Conservation (phyloP, 2,888 invertebrate genomes). For the Agonopterix subpropinquella region DNA sequence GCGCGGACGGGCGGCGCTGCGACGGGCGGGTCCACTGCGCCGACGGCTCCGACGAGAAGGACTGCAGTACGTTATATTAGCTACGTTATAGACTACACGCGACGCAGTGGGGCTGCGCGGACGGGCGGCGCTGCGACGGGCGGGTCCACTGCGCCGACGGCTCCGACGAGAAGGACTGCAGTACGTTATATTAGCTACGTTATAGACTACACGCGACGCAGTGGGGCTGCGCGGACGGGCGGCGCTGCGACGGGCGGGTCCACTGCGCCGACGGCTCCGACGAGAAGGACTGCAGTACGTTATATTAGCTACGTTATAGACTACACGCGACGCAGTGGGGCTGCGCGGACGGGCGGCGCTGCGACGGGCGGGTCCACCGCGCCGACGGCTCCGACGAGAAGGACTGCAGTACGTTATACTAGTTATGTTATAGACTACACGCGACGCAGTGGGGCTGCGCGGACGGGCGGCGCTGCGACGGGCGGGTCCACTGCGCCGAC, state of each 20-base stretch:
- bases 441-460: constrained; percentile 51
- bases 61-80: background rate
- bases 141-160: background rate
- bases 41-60: background rate
- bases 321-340: constrained; percentile 51
- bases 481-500: background rate
- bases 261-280: background rate
- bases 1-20: background rate
- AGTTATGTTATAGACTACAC: background rate
- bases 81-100: constrained; percentile 1
- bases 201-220: constrained; percentile 30
- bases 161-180: background rate
- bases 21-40: background rate
- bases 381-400: background rate
- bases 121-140: background rate
- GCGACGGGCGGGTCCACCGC: background rate
- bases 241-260: background rate
- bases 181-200: no score
- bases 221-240: constrained; percentile 32
- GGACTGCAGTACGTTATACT: background rate
- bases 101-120: constrained; percentile 50
- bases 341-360: background rate
- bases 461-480: background rate
- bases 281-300: background rate
- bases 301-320: no score